Base-by-base conservation (phyloP, 2,888 invertebrate species). In the Liodrosophila aerea region DNA sequence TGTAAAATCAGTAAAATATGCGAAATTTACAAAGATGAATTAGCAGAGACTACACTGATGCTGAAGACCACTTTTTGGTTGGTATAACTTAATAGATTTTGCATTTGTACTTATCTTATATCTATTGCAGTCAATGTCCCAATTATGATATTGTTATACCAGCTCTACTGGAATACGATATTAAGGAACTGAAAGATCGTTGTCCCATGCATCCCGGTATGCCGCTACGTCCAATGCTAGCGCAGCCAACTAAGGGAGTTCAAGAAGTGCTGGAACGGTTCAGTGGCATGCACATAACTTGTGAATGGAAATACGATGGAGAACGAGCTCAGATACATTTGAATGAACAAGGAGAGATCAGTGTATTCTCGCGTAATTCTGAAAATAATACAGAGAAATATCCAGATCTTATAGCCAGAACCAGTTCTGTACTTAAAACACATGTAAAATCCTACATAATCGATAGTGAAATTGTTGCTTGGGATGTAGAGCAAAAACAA, bases 301-400 rank as follows among this genome's bases (percentile, higher is more conserved):
- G 99, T 89, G 99, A 99, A 91, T 99, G 95, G 94, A 99, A 99
- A 90, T 99, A 99, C 89, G 99, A 99, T 90, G 99, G 99, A 0
- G 99, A 99, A 92, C 92, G 99, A 78, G 99, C 98, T 0, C 99
- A 98, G 93, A 96, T 97, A 74, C 97, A 97, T 87, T 90, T 93
- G 18, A 88, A 91, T 18, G 93, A 93, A 43, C 92, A 93, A 74
- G 93, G 95, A 0, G 90, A 91, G 1, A 93, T 98, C 0, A 93
- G 93, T 73, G 94, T 99, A 68, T 99, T 95, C 92, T 98, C 98
- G 87, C 92, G 99, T 54, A 99, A 99, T 91, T 98, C 98, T 89
- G 97, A 98, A 89, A 94, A 98, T 89, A 97, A 96, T 88, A 97
- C 97, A 0, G 91, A 93, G 52, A 99, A 99, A 89, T 99, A 98